A percentile compares a stretch with the other conserved stretches of the same genome.
Evolutionary conservation across 2,113 vertebrate species (phyloP).

Genomic region (Bubalus kerabau): DNA sequence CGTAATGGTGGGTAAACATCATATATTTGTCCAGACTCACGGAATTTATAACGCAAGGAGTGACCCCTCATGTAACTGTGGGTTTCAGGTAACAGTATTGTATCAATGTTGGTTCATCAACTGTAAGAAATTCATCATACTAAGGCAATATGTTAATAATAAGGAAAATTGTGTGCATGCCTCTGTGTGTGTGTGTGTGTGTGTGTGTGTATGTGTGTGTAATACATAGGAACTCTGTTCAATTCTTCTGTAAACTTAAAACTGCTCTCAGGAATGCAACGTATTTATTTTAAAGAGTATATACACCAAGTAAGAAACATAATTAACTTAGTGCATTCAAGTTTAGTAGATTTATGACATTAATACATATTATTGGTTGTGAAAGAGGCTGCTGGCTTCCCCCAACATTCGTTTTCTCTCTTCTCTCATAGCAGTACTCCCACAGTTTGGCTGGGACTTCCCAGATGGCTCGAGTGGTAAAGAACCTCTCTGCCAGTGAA

Average conservation of each 20-base stretch:
- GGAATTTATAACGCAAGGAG: too few relatives aligned
- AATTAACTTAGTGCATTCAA: fast-evolving
- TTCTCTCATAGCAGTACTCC: fast-evolving
- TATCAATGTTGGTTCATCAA: fast-evolving
- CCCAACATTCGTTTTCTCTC: neutral
- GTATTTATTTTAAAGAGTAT: neutral
- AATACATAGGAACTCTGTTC: neutral
- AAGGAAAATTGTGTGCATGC: fast-evolving
- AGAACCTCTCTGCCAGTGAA: neutral
- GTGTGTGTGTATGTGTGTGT: neutral
- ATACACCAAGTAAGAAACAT: neutral
- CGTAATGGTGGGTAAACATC: fast-evolving
- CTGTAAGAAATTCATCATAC: fast-evolving
- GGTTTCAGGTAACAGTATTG: fast-evolving
- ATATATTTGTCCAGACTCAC: fast-evolving
- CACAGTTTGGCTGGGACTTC: neutral
- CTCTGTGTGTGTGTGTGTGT: neutral
- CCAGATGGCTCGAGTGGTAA: fast-evolving
- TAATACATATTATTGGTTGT: fast-evolving
- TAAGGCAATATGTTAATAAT: fast-evolving
- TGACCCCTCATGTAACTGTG: fast-evolving
- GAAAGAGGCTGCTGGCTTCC: fast-evolving
- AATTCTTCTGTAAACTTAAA: neutral
- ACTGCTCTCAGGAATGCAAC: neutral
- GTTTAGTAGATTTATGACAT: neutral